Conservation (phyloP, 2,113 vertebrate genomes). For the Jacana jacana region DNA sequence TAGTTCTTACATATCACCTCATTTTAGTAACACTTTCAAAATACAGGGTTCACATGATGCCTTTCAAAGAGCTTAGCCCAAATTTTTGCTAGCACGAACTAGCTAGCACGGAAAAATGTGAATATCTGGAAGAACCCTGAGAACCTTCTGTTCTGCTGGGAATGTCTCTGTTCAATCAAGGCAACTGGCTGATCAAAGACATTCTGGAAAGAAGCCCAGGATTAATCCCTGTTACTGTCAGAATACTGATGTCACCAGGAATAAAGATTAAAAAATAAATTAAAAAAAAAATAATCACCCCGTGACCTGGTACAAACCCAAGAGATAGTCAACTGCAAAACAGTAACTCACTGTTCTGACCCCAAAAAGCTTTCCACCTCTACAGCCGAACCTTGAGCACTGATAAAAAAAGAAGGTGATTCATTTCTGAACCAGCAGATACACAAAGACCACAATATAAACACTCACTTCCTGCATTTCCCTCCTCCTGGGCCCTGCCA, state of each 20-base stretch:
- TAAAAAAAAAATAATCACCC: background rate
- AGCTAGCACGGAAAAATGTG: background rate
- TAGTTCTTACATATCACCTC: background rate
- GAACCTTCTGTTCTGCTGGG: background rate
- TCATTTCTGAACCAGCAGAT: slow-evolving; percentile 31
- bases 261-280: slow-evolving; percentile 3
- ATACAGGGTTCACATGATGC: background rate
- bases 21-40: background rate
- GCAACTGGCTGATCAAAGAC: slow-evolving; percentile 46
- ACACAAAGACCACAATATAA: slow-evolving; percentile 21
- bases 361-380: background rate
- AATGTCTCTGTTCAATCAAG: slow-evolving; percentile 10
- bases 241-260: background rate
- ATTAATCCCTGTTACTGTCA: background rate
- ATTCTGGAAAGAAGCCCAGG: slow-evolving; percentile 33
- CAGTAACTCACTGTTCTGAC: background rate
- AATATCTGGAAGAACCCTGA: background rate
- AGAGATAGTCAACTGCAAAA: background rate
- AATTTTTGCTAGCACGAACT: background rate
- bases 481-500: background rate
- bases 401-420: slow-evolving; percentile 46
- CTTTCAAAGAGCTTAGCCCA: background rate
- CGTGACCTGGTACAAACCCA: background rate
- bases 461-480: slow-evolving; percentile 51
- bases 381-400: background rate